Evolutionary conservation across 2,113 vertebrate genomes (phyloP), one percentile per base, ranked within the genome.

Genomic region (Silurus meridionalis): DNA sequence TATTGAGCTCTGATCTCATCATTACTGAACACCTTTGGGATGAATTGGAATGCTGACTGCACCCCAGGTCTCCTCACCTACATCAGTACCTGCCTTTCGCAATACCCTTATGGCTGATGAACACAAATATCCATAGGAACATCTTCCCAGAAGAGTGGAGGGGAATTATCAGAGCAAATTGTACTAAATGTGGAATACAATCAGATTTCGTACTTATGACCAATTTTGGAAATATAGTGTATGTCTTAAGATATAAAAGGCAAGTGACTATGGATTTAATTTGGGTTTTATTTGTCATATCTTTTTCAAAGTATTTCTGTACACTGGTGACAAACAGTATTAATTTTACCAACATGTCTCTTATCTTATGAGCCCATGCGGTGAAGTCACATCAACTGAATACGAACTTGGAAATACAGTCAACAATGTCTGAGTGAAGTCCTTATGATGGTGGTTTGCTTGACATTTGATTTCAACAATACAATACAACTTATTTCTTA

Each of bases 271-370:
- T 46, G 28, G 2, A 71, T 71, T 46, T 71, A 6, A 71, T 71
- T 71, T 71, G 46, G 28, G 50, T 52, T n/a, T 52, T 28, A 67
- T 88, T 85, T 88, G 19, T 85, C 74, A 85, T 83, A 88, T 82
- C 28, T 46, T 71, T 71, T 46, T 67, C 64, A 4, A 67, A 67
- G 64, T 71, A 46, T 19, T 48, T 48, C 15, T 48, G 69, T 46
- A 71, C 37, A 71, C 15, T 46, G 28, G 48, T 80, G 81, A 74
- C 83, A 84, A 87, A 66, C 66, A 83, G 81, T 37, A 64, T 28
- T 11, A 71, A 37, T 79, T 46, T 61, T 74, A 15, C 74, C 67
- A 85, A 82, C 69, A 60, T 83, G 23, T 67, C 75, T 75, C 46
- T 82, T 52, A 74, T 74, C 50, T 57, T 46, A 21, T 48, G 57